These are phyloP conservation scores for Micoletzkya japonica DNA, from an alignment of 2,888 invertebrate species.

Conservation along the genomic window DNA sequence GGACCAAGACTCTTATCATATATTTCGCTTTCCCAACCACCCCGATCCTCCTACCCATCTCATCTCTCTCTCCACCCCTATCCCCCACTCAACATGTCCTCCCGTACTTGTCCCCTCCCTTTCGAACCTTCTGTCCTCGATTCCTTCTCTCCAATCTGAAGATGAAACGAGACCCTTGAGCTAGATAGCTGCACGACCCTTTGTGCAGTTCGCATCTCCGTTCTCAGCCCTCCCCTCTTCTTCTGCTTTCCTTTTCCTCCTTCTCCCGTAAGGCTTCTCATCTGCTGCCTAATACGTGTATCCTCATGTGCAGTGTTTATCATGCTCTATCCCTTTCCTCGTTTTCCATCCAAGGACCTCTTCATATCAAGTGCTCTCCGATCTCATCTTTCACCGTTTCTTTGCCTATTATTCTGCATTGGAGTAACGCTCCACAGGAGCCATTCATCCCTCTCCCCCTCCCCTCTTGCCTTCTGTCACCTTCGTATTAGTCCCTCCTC, in stretches of 20 bases:
- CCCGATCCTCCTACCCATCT: no score
- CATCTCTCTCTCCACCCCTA: no score
- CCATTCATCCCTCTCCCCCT: not conserved
- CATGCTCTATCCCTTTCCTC: not conserved
- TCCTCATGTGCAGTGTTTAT: not conserved
- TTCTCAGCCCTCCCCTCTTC: not conserved
- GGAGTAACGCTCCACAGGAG: not conserved
- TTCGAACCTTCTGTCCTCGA: not conserved
- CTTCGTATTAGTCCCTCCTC: not conserved
- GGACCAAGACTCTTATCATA: no score
- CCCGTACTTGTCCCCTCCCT: no score
- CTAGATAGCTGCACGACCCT: not conserved
- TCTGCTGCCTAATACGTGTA: not conserved
- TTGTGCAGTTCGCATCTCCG: not conserved
- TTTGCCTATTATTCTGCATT: not conserved
- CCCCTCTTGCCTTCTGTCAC: not conserved
- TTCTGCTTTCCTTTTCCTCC: not conserved
- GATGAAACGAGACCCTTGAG: no score
- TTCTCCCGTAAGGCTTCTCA: not conserved
- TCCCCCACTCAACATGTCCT: no score
- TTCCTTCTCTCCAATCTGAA: no score
- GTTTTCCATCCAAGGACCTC: not conserved
- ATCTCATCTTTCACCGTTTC: not conserved
- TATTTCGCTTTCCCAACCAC: no score
- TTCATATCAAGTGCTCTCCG: not conserved